Percentiles rank a stretch among this genome's conserved stretches.
Conservation (phyloP, 2,113 vertebrate species). For the Corynorhinus townsendii region DNA sequence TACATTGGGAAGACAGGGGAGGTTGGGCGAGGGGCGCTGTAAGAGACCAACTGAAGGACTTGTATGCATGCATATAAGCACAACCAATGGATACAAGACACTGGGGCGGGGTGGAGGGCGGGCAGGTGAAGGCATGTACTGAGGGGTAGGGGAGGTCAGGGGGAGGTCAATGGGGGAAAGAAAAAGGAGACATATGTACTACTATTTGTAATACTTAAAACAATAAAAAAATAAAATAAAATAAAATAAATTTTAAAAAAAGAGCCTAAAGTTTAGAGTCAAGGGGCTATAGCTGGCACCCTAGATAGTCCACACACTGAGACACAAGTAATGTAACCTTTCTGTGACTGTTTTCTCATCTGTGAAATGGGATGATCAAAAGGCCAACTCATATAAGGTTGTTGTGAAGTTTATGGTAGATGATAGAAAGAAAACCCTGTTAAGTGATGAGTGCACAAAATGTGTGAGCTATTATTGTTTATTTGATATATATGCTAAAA, state of each 20-base stretch:
- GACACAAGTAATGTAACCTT: neutral
- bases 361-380: neutral
- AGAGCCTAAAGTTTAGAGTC: neutral
- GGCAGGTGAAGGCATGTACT: no score
- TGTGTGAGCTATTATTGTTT: neutral
- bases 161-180: no score
- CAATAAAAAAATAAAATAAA: no score
- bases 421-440: neutral
- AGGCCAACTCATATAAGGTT: neutral
- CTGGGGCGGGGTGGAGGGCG: no score
- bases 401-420: neutral
- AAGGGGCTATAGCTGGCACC: neutral
- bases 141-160: no score
- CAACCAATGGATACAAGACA: no score
- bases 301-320: neutral
- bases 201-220: no score
- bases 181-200: no score
- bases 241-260: neutral
- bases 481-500: neutral
- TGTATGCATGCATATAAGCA: no score
- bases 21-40: no score
- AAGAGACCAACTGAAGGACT: no score
- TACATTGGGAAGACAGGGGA: no score
- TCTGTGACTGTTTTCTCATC: neutral
- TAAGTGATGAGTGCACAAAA: neutral